A percentile compares a stretch with the other conserved stretches of the same genome.
Evolutionary conservation across 2,888 invertebrate species (phyloP).

Genomic region (Eupithecia tripunctaria): DNA sequence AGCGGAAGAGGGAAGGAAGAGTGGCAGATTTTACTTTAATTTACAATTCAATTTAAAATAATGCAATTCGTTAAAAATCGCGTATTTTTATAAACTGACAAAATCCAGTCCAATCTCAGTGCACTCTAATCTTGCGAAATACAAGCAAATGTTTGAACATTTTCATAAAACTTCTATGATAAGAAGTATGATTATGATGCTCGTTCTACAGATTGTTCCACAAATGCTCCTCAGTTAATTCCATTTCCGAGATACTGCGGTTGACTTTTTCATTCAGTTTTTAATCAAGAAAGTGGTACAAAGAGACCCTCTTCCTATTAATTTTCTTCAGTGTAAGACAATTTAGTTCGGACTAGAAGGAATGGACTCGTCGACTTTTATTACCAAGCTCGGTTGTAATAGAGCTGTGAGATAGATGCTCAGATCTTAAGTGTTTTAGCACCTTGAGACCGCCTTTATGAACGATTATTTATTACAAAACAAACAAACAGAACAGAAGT

Average conservation of each 20-base stretch:
- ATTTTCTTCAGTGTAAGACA: slow-evolving; percentile 34
- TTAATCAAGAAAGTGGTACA: slow-evolving; percentile 40
- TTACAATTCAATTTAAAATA: not conserved
- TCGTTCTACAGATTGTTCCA: not conserved
- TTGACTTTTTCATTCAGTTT: slow-evolving; percentile 32
- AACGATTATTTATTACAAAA: too few relatives aligned
- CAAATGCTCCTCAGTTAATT: slow-evolving; percentile 5
- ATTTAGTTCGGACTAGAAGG: slow-evolving; percentile 9
- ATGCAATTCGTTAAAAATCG: not conserved
- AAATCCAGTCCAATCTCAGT: not conserved
- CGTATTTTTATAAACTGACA: not conserved
- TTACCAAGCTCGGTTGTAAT: not conserved
- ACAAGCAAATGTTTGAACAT: not conserved
- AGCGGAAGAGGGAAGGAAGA: not conserved
- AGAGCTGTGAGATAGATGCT: not conserved
- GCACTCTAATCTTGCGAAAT: not conserved
- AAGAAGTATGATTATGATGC: slow-evolving; percentile 1
- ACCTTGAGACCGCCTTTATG: not conserved
- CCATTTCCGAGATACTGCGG: slow-evolving; percentile 15
- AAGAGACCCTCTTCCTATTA: slow-evolving; percentile 32
- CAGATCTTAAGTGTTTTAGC: not conserved
- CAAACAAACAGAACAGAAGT: too few relatives aligned
- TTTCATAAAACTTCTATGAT: not conserved
- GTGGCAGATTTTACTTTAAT: not conserved
- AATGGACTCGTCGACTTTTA: not conserved